These are phyloP conservation scores for Busseola fusca DNA, from an alignment of 2,888 invertebrate genomes.

Conservation along the genomic window DNA sequence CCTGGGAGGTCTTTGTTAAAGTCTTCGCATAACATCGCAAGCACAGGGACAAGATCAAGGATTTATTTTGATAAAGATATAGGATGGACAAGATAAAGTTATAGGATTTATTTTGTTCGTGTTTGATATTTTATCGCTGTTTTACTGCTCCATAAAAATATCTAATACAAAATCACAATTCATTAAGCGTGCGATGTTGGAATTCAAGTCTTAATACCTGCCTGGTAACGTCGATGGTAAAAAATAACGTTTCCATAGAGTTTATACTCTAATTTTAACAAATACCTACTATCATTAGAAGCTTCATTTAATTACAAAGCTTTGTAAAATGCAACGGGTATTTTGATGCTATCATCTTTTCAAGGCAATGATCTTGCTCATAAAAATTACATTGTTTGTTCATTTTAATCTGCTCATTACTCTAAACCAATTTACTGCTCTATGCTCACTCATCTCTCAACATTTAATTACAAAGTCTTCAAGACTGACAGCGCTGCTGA, in stretches of 20 bases:
- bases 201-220: conserved; percentile 8
- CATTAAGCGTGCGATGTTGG: background rate
- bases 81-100: background rate
- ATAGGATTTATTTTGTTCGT: background rate
- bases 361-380: conserved; percentile 43
- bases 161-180: conserved; percentile 10
- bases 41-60: background rate
- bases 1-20: background rate
- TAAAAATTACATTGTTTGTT: conserved; percentile 50
- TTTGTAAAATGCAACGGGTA: conserved; percentile 32
- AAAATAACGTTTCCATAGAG: conserved; percentile 28
- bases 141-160: background rate
- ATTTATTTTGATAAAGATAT: background rate
- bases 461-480: conserved; percentile 58
- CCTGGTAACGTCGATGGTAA: background rate
- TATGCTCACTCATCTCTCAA: conserved; percentile 51
- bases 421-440: conserved; percentile 48
- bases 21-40: background rate
- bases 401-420: conserved; percentile 50
- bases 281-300: conserved; percentile 43
- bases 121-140: conserved; percentile 1
- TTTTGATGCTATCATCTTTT: conserved; percentile 35
- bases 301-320: conserved; percentile 26
- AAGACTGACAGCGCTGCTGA: conserved; percentile 52
- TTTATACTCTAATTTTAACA: conserved; percentile 28